Evolutionary conservation across 2,113 vertebrate species (phyloP).

Genomic region (Aegithalos caudatus): DNA sequence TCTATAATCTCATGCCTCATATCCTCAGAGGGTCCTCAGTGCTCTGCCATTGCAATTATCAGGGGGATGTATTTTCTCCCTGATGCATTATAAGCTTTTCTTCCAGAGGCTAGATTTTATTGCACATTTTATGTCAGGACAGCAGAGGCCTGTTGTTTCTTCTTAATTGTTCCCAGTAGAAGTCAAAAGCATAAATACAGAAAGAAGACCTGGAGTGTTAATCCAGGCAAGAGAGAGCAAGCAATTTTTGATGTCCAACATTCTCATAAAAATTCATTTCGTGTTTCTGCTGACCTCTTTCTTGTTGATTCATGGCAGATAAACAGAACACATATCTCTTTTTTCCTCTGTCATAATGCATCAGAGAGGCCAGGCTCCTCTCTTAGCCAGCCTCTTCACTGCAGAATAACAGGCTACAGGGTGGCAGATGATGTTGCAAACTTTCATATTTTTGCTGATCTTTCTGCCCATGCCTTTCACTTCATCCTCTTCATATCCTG

Average conservation of each 20-base stretch:
- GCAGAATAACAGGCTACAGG: neutral
- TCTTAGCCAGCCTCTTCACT: neutral
- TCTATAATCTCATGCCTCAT: slow-evolving; percentile 46
- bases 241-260: neutral
- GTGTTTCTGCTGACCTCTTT: neutral
- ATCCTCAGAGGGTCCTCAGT: slow-evolving; percentile 12
- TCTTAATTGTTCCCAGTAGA: slow-evolving; percentile 20
- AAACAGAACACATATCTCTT: neutral
- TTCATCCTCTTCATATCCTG: neutral
- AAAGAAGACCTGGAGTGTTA: neutral
- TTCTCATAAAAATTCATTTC: neutral
- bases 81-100: slow-evolving; percentile 12
- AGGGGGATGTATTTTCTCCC: slow-evolving; percentile 10
- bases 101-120: slow-evolving; percentile 50
- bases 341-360: neutral
- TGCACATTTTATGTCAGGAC: slow-evolving; percentile 26
- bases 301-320: slow-evolving; percentile 10
- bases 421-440: neutral
- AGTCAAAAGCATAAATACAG: slow-evolving; percentile 1
- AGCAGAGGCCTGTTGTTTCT: neutral
- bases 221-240: neutral
- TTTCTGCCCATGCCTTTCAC: neutral
- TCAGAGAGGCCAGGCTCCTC: neutral
- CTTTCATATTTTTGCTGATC: neutral
- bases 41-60: slow-evolving; percentile 8